These are phyloP conservation scores for Nemotelus pantherinus DNA, from an alignment of 2,888 invertebrate species.

Conservation along the genomic window DNA sequence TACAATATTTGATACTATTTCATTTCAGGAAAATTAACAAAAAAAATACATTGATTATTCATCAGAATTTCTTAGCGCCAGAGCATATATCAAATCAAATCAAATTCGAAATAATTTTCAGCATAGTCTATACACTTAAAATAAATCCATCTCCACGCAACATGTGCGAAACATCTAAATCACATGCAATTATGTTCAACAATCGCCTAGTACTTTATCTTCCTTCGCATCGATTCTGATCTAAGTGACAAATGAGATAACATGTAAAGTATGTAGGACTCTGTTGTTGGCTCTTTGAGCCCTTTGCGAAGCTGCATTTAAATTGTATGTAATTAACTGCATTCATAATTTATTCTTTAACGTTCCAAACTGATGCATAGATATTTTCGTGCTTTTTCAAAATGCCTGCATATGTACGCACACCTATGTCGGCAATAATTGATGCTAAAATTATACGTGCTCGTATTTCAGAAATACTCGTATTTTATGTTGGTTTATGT, in stretches of 20 bases:
- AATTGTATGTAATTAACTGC: slow-evolving; percentile 34
- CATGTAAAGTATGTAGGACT: background rate
- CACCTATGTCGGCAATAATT: background rate
- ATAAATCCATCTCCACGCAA: background rate
- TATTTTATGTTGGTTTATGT: background rate
- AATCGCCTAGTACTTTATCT: slow-evolving; percentile 7
- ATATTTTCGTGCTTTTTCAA: background rate
- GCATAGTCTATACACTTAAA: too few relatives aligned
- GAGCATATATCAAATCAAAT: too few relatives aligned
- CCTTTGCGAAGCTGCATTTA: background rate
- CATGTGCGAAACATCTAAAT: background rate
- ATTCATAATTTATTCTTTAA: slow-evolving; percentile 27
- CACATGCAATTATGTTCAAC: background rate
- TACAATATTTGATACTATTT: too few relatives aligned
- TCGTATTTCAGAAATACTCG: too few relatives aligned
- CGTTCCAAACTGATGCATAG: background rate
- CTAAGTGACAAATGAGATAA: background rate
- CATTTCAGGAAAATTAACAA: too few relatives aligned
- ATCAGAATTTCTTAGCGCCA: too few relatives aligned
- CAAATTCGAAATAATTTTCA: too few relatives aligned
- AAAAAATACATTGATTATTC: too few relatives aligned
- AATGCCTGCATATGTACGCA: background rate
- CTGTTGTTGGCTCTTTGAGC: too few relatives aligned
- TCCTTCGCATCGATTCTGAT: background rate
- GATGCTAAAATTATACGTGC: slow-evolving; percentile 2